Evolutionary conservation across 2,888 invertebrate genomes (phyloP).

Genomic region (Aphidius colemani): DNA sequence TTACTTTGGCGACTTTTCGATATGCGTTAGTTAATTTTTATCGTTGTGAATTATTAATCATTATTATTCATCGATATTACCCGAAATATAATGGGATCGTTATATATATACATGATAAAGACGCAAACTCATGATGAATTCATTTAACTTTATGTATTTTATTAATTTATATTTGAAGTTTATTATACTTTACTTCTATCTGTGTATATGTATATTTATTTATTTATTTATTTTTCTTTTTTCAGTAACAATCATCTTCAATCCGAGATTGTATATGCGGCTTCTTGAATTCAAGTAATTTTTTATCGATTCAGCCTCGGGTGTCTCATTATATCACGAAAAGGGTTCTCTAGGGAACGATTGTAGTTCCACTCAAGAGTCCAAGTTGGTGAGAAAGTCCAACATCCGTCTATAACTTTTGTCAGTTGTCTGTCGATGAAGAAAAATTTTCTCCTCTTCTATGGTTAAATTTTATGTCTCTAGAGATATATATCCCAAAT

Average conservation of each 20-base stretch:
- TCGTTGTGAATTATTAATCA: not conserved
- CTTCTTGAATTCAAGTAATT: too few species aligned
- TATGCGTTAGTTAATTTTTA: constrained; percentile 20
- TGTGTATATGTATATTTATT: not conserved
- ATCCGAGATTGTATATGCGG: too few species aligned
- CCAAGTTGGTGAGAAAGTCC: constrained; percentile 12
- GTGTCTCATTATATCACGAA: not conserved
- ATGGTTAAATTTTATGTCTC: not conserved
- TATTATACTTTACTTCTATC: not conserved
- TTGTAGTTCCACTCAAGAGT: constrained; percentile 7
- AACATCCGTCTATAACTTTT: constrained; percentile 9
- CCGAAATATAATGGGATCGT: constrained; percentile 10
- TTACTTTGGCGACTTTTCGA: constrained; percentile 25
- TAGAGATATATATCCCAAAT: not conserved
- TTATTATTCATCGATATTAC: constrained; percentile 27
- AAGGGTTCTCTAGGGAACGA: constrained; percentile 8
- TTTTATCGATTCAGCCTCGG: too few species aligned
- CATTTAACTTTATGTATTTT: too few species aligned
- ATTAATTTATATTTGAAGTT: too few species aligned
- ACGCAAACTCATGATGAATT: too few species aligned
- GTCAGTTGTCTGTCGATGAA: constrained; percentile 5
- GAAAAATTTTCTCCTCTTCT: constrained; percentile 6
- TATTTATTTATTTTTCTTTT: too few species aligned
- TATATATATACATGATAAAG: not conserved
- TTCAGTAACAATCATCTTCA: too few species aligned